phyloP scores from a whole-genome alignment of 2,888 invertebrate genomes.

The Tubiluchus corallicola region DNA sequence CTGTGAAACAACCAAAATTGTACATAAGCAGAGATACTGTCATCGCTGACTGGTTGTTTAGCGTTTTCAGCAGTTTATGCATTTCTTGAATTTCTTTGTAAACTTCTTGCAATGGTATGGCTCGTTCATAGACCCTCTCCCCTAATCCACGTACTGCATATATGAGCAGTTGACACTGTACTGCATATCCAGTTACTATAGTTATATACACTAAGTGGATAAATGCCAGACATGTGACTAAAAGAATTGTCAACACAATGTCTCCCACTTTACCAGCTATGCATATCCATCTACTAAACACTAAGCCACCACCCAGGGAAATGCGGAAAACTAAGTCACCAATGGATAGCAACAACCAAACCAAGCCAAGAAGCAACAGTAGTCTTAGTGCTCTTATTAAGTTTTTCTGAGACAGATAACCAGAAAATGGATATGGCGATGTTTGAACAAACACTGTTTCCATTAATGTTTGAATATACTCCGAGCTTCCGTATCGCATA shows the following conservation, averaged over 20 bases:
- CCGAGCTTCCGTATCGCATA: constrained; percentile 55
- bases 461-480: constrained; percentile 61
- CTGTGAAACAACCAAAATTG: constrained; percentile 1
- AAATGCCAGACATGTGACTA: not conserved
- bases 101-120: constrained; percentile 11
- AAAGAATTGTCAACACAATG: not conserved
- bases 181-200: constrained; percentile 57
- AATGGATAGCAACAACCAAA: not conserved
- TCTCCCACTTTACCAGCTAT: not conserved
- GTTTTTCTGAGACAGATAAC: constrained; percentile 42
- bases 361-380: not conserved
- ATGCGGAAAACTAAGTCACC: not conserved
- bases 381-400: not conserved
- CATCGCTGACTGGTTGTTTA: not conserved
- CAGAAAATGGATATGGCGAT: constrained; percentile 42
- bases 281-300: not conserved
- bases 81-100: not conserved
- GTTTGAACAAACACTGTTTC: constrained; percentile 59
- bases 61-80: not conserved
- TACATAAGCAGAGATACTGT: not conserved
- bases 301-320: not conserved
- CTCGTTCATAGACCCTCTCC: constrained; percentile 16
- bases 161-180: constrained; percentile 56
- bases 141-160: constrained; percentile 37
- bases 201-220: constrained; percentile 61